Base-by-base conservation (phyloP, 2,888 invertebrate species). In the Ptilodon capucinus region DNA sequence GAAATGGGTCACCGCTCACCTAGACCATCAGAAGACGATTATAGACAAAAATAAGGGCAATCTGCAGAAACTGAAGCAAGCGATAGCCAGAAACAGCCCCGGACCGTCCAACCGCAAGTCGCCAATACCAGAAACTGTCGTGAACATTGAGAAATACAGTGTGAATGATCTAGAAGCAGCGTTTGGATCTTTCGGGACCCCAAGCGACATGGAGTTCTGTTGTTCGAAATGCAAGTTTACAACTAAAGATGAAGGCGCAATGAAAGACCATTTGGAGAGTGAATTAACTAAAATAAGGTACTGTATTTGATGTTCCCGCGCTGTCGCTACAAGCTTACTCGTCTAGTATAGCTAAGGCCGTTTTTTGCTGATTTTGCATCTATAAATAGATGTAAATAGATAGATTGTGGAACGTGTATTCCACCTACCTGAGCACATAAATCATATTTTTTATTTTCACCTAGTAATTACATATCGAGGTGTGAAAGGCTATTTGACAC, bases 1-100 rank as follows among this genome's bases (percentile, higher is more conserved):
- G 68, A 80, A 75, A 25, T 93, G 93, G 93, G 92, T 93, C 40
- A 44, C 74, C 1, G 61, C 64, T 11, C 66, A 81, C 1, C 50
- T 91, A 4, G 74, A 83, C 36, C 66, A 86, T 52, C 91, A 91
- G 53, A 54, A 72, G 0, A 25, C 55, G 1, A 55, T 76, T 4
- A 87, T 90, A 32, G 64, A 70, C 1, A 69, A 63, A 6, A 74
- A 72, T 41, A 82, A 68, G 50, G 66, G 71, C 0, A 82, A 79
- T 13, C 54, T 85, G 3, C 64, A 70, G 0, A 70, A 71, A 42
- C 81, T 79, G 46, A 82, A 74, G 48, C 73, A 78, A 2, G 42
- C 59, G 2, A 53, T 64, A 0, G 64, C 68, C 17, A 63, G 48
- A 11, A 44, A 40, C 0, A 45, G 45, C 1, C 51, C 65, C 1